Conservation (phyloP, 2,113 vertebrate genomes). For the Gasterosteus nipponicus region DNA sequence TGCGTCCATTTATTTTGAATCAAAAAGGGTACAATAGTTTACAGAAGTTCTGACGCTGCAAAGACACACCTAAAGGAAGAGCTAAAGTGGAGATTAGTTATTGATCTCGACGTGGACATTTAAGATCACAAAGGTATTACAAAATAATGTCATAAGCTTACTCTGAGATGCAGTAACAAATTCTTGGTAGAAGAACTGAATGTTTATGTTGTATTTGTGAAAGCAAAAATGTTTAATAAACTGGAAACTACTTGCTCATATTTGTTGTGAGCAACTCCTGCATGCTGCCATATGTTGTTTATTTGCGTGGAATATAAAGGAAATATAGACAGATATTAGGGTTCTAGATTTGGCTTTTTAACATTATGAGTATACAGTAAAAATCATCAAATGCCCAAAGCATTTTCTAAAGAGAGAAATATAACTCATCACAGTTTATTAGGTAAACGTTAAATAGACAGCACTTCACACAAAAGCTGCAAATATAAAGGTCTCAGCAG, state of each 20-base stretch:
- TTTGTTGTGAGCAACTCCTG: not conserved
- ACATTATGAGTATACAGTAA: not conserved
- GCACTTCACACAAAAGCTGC: too few species aligned
- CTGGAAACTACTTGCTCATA: not conserved
- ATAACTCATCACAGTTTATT: not conserved
- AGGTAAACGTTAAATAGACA: not conserved
- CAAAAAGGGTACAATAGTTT: constrained; percentile 43
- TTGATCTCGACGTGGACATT: not conserved
- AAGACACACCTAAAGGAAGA: not conserved
- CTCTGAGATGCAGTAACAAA: not conserved
- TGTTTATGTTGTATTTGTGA: not conserved
- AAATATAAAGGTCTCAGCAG: not conserved
- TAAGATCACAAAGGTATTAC: not conserved
- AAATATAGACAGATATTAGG: not conserved
- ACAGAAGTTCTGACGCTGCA: not conserved
- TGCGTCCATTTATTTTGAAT: constrained; percentile 12
- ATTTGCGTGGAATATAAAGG: not conserved
- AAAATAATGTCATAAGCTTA: not conserved
- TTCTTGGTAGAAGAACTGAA: not conserved
- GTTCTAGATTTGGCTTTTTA: not conserved
- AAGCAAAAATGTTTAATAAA: not conserved
- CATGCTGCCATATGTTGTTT: not conserved
- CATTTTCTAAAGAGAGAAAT: not conserved
- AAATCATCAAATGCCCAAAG: not conserved
- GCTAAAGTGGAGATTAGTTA: not conserved